Percentiles rank a stretch among this genome's conserved stretches.
Evolutionary conservation across 2,113 vertebrate genomes (phyloP).

Genomic region (Oxyura jamaicensis): DNA sequence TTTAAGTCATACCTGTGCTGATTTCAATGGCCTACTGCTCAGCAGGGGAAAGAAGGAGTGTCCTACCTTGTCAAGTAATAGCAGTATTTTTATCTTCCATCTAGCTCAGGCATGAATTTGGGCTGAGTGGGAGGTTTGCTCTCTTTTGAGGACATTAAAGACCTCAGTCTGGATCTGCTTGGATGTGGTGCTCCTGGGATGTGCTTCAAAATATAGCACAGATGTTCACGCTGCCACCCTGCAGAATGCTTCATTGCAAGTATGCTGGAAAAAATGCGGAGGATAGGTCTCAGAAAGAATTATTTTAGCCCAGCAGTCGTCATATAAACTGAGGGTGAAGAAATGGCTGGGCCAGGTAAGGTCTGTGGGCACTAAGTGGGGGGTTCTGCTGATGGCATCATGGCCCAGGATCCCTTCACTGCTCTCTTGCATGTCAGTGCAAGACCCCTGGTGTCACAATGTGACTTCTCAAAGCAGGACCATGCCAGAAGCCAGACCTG

Average conservation of each 20-base stretch:
- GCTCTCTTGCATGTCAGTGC: neutral
- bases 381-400: neutral
- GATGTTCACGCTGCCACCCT: neutral
- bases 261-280: neutral
- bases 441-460: neutral
- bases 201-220: neutral
- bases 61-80: neutral
- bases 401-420: neutral
- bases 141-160: neutral
- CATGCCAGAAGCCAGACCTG: neutral
- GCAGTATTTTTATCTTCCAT: neutral
- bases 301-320: neutral
- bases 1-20: neutral
- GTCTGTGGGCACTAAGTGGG: accelerated
- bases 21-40: neutral
- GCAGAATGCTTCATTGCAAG: neutral
- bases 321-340: neutral
- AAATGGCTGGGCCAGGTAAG: neutral
- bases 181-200: accelerated
- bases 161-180: neutral
- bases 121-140: neutral
- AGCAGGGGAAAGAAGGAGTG: neutral
- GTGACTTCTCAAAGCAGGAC: neutral
- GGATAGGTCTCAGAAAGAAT: neutral
- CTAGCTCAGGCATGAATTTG: neutral